A percentile compares a stretch with the other conserved stretches of the same genome.
Conservation (phyloP, 2,797 vertebrate species). For the Thripadectes ignobilis region DNA sequence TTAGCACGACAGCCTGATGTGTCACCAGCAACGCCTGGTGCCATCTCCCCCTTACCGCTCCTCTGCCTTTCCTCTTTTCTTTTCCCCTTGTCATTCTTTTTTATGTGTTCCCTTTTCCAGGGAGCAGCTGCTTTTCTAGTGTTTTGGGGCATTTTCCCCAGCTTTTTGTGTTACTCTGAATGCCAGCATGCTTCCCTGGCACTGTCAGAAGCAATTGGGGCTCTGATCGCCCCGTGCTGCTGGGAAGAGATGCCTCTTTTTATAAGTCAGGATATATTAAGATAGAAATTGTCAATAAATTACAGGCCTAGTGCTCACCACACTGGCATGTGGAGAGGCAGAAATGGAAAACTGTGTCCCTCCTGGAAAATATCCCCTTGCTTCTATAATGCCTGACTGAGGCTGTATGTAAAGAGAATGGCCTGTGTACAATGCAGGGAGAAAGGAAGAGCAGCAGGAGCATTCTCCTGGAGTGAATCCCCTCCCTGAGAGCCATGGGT, state of each 20-base stretch:
- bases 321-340: background rate
- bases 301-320: background rate
- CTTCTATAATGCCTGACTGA: background rate
- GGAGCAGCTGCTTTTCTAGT: background rate
- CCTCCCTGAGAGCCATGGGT: accelerated
- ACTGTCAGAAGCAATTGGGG: background rate
- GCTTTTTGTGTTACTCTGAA: background rate
- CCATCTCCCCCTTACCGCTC: background rate
- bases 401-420: background rate
- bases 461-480: background rate
- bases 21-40: background rate
- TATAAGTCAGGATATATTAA: constrained; percentile 36
- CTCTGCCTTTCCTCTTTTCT: background rate
- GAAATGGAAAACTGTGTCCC: background rate
- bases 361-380: background rate
- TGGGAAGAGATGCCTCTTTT: background rate
- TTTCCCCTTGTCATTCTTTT: background rate
- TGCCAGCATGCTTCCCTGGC: background rate
- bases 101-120: background rate
- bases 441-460: background rate
- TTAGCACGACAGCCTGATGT: background rate
- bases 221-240: background rate
- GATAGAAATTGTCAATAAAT: constrained; percentile 24
- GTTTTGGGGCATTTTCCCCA: accelerated
- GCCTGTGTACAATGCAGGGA: accelerated